A percentile compares a stretch with the other conserved stretches of the same genome.
These are phyloP conservation scores for Therioaphis trifolii DNA, from an alignment of 2,888 invertebrate genomes.

Conservation along the genomic window DNA sequence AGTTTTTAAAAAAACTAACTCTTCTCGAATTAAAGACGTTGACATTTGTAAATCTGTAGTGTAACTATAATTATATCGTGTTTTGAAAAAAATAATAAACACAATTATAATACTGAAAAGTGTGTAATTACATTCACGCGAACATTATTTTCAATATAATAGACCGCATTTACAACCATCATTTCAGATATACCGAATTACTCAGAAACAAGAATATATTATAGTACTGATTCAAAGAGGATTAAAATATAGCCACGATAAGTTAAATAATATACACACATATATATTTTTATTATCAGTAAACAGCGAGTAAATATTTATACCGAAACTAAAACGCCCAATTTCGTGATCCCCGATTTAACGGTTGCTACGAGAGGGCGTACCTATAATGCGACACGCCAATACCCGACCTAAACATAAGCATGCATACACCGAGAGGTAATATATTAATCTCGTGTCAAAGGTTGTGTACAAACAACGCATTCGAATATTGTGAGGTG, in stretches of 20 bases:
- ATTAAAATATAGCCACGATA: neutral
- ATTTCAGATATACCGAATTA: neutral
- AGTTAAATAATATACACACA: neutral
- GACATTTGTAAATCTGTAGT: neutral
- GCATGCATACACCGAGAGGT: neutral
- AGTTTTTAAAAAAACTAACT: no score
- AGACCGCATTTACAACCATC: neutral
- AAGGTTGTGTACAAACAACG: neutral
- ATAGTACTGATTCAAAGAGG: neutral
- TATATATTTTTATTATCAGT: neutral
- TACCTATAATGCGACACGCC: neutral
- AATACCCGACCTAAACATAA: neutral
- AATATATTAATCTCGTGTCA: neutral
- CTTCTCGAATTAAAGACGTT: neutral
- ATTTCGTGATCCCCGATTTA: neutral
- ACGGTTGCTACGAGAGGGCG: neutral
- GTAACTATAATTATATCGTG: no score
- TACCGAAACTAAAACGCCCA: conserved; percentile 15
- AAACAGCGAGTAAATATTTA: conserved; percentile 40
- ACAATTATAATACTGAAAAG: neutral
- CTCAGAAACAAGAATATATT: neutral
- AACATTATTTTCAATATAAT: neutral
- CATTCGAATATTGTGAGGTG: neutral
- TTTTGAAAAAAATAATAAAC: neutral
- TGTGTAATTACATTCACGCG: neutral